These are phyloP conservation scores for Coelopa frigida DNA, from an alignment of 1,140 invertebrate genomes.

Conservation along the genomic window DNA sequence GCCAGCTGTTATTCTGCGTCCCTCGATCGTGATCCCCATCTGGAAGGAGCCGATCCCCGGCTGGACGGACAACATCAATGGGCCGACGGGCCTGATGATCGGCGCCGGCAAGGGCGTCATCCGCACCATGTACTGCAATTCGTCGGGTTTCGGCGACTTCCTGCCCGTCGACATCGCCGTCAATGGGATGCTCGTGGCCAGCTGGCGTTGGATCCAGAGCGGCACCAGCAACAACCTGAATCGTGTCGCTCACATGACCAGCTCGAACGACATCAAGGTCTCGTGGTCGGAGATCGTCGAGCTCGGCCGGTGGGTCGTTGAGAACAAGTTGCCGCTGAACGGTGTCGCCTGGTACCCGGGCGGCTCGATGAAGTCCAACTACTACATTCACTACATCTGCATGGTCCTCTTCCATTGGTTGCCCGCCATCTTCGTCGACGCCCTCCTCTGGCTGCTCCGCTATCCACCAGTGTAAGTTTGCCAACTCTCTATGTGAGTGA, in stretches of 20 bases:
- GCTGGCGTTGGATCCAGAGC: slow-evolving; percentile 60
- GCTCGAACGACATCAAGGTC: slow-evolving; percentile 72
- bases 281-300: slow-evolving; percentile 77
- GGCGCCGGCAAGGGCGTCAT: slow-evolving; percentile 67
- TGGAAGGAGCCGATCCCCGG: slow-evolving; percentile 75
- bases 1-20: slow-evolving; percentile 80
- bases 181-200: slow-evolving; percentile 65
- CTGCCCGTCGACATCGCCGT: slow-evolving; percentile 70
- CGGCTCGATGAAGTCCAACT: slow-evolving; percentile 77
- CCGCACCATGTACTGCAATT: slow-evolving; percentile 57
- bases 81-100: slow-evolving; percentile 66
- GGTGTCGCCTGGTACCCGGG: slow-evolving; percentile 82
- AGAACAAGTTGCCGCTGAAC: slow-evolving; percentile 66
- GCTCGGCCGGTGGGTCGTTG: slow-evolving; percentile 68
- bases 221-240: slow-evolving; percentile 23
- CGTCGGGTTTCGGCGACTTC: slow-evolving; percentile 54
- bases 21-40: slow-evolving; percentile 81
- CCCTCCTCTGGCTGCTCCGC: slow-evolving; percentile 63
- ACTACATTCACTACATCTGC: slow-evolving; percentile 67
- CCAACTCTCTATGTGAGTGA: neutral
- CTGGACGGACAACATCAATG: slow-evolving; percentile 91
- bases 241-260: slow-evolving; percentile 63
- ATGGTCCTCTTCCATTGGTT: slow-evolving; percentile 77
- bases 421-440: slow-evolving; percentile 75
- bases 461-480: slow-evolving; percentile 71